Base-by-base conservation (phyloP, 1,140 invertebrate species). In the Ips typographus region DNA sequence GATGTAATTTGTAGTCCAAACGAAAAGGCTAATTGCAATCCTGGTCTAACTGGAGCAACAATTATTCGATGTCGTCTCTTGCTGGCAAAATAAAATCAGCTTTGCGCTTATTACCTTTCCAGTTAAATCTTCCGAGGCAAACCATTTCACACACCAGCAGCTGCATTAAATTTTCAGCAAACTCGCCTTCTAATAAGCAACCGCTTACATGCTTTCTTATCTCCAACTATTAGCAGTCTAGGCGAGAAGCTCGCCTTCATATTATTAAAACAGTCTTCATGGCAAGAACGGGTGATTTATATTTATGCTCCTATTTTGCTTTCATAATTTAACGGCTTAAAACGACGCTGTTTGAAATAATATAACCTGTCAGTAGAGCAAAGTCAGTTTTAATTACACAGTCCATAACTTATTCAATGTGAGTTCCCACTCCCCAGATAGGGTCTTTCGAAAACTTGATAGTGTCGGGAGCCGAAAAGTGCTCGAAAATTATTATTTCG, bases 401-500 rank as follows among this genome's bases (percentile, higher is more conserved):
- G 22, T 22, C 22, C 22, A 22, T 22, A 22, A 22, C 6, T 38
- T 37, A 49, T 8, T 59, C 8, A 52, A 86, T 88, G 8, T 60
- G 39, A 56, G 66, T 65, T 40, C 68, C 61, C 3, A 57, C 5
- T 2, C 66, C 68, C 60, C 53, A 76, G 58, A 76, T 74, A 4
- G 68, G 74, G 41, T 73, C 56, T 40, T 41, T 66, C 6, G 66
- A 65, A 59, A 72, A 72, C 39, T 69, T 65, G 0, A 78, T 37
- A 40, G 58, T 55, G 56, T 67, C 55, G 8, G 62, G 60, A 2
- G 65, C 68, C 7, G 44, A 69, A 64, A 77, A 80, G 70, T 80
- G 78, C 61, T 80, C 77, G 58, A 79, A 80, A 37, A 80, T 67
- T 3, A 80, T 55, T 56, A 80, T 75, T 59, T 82, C 77, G 77